phyloP scores from a whole-genome alignment of 2,888 invertebrate genomes.

The Troglohyphantes excavatus region DNA sequence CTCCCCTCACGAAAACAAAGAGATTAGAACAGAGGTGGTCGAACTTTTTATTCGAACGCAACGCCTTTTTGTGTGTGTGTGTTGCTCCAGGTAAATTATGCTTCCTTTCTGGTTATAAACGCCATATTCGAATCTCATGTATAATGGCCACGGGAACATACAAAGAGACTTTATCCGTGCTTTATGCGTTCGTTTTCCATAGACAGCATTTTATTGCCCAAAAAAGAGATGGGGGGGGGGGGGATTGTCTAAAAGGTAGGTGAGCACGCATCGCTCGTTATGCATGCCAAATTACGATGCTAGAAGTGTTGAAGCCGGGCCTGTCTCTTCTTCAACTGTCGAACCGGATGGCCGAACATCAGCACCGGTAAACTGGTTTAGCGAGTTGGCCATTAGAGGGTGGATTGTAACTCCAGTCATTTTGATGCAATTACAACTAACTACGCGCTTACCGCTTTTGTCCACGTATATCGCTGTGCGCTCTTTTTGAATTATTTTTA shows the following conservation, averaged over 20 bases:
- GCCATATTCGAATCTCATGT: conserved; percentile 19
- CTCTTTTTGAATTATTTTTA: conserved; percentile 29
- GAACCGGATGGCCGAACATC: conserved; percentile 74
- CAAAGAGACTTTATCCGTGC: conserved; percentile 40
- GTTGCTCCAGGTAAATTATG: conserved; percentile 32
- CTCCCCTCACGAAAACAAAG: background rate
- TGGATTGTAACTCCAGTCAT: conserved; percentile 57
- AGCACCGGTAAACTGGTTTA: conserved; percentile 76
- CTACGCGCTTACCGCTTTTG: conserved; percentile 70
- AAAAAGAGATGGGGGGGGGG: background rate
- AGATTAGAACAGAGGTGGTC: conserved; percentile 3
- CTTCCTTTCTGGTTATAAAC: conserved; percentile 47
- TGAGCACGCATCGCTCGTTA: conserved; percentile 62
- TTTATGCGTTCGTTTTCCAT: conserved; percentile 34
- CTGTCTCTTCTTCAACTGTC: conserved; percentile 47
- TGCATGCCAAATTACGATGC: conserved; percentile 67
- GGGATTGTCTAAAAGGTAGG: conserved; percentile 14
- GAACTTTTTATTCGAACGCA: conserved; percentile 23
- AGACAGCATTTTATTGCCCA: conserved; percentile 8
- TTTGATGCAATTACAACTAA: conserved; percentile 76
- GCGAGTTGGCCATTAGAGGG: conserved; percentile 74
- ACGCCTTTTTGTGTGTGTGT: conserved; percentile 13
- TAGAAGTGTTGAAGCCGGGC: conserved; percentile 49
- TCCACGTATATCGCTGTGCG: conserved; percentile 42
- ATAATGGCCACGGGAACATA: conserved; percentile 16